phyloP scores from a whole-genome alignment of 2,888 invertebrate genomes.

The Cyclophora albipunctata region DNA sequence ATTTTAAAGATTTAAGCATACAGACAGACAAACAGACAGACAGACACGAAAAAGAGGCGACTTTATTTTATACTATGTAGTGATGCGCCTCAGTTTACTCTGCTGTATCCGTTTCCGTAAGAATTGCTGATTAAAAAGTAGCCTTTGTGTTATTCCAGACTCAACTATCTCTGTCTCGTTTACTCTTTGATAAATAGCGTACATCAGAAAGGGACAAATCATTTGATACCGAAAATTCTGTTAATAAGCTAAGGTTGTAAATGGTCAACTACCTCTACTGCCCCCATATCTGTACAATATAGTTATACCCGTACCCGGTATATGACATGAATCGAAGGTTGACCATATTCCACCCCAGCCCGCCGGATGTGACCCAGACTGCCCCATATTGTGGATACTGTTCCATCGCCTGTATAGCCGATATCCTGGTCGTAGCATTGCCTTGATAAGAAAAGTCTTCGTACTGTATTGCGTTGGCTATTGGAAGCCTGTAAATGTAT shows the following conservation, averaged over 20 bases:
- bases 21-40: too few relatives aligned
- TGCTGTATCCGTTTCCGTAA: too few relatives aligned
- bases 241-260: too few relatives aligned
- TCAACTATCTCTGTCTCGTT: too few relatives aligned
- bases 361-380: constrained; percentile 35
- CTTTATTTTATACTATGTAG: too few relatives aligned
- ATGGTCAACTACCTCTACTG: constrained; percentile 20
- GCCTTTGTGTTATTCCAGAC: background rate
- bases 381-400: constrained; percentile 40
- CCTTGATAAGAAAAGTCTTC: constrained; percentile 49
- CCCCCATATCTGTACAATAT: constrained; percentile 48
- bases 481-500: constrained; percentile 29
- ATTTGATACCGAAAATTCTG: too few relatives aligned
- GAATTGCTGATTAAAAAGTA: too few relatives aligned
- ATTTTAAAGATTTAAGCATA: too few relatives aligned
- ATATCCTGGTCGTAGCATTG: constrained; percentile 35
- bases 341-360: constrained; percentile 35
- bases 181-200: too few relatives aligned
- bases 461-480: constrained; percentile 39
- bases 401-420: constrained; percentile 40
- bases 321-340: constrained; percentile 43
- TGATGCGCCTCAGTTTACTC: too few relatives aligned
- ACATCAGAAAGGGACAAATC: too few relatives aligned
- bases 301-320: constrained; percentile 50
- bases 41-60: too few relatives aligned